Evolutionary conservation across 2,888 invertebrate genomes (phyloP), one percentile per base, ranked within the genome.

Genomic region (Oligia latruncula): DNA sequence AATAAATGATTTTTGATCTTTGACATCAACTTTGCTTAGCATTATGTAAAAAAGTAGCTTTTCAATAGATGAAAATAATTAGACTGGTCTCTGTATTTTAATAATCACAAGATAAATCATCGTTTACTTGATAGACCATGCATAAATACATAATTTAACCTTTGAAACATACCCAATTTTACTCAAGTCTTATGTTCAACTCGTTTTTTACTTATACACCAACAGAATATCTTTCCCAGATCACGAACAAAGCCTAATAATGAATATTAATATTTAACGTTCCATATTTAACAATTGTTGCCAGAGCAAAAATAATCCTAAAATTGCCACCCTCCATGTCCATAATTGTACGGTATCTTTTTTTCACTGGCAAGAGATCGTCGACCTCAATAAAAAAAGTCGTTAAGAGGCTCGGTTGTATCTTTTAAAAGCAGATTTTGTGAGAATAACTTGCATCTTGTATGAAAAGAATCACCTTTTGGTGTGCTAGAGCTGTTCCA

Each of bases 361-460:
- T 89, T 88, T 86, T 82, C 83, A 90, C 84, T 87, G 86, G 79
- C 79, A 74, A 40, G 71, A 89, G 90, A 85, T 76, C 89, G 87
- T 84, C 82, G 90, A 89, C 86, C 90, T 86, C 86, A 86, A 89
- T 90, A 89, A 90, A 90, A 55, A 90, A 85, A 84, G 88, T 90
- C 88, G 84, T 90, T 90, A 90, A 82, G 83, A 84, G 78, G 75
- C 77, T 82, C 67, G 72, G 65, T 55, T 81, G 86, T 87, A 84
- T 84, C 85, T 89, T 88, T 87, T 83, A 85, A 85, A 86, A 82
- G 82, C 81, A 82, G 82, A 88, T 87, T 87, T 86, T 83, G 86
- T 87, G 75, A 80, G 84, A 78, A 82, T 84, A 81, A 77, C 83
- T 88, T 84, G 78, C 81, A 87, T 85, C 80, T 84, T 87, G 70